These are phyloP conservation scores for Rhinogobius similis DNA, from an alignment of 2,113 vertebrate species.

Conservation along the genomic window DNA sequence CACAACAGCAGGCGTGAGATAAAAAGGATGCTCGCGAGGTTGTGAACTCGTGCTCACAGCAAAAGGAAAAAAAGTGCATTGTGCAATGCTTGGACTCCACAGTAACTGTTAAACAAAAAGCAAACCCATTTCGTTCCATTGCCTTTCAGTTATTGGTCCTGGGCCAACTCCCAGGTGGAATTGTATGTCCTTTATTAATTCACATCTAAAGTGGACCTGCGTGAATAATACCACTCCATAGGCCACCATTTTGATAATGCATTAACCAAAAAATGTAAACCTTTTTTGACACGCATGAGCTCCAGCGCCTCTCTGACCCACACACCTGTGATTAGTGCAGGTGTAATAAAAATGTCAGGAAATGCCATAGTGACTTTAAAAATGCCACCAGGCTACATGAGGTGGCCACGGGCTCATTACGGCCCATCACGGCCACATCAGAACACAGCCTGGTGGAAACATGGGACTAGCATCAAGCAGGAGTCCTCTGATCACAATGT, in stretches of 20 bases:
- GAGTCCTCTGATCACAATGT: background rate
- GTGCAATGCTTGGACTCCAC: no score
- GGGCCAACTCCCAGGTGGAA: background rate
- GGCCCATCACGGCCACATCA: background rate
- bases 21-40: no score
- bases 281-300: background rate
- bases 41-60: no score
- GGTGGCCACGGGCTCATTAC: slow-evolving; percentile 38
- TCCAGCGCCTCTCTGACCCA: background rate
- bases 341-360: slow-evolving; percentile 40
- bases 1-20: no score
- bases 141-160: no score
- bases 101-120: background rate
- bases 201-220: background rate
- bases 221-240: background rate
- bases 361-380: slow-evolving; percentile 48
- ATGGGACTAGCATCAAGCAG: slow-evolving; percentile 6
- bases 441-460: background rate
- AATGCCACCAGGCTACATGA: slow-evolving; percentile 28
- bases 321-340: slow-evolving; percentile 17
- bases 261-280: background rate
- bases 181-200: background rate
- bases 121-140: background rate
- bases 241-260: background rate
- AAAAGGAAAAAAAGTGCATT: no score